Percentiles rank a stretch among this genome's conserved stretches.
Conservation (phyloP, 2,797 vertebrate genomes). For the Setipinna tenuifilis region DNA sequence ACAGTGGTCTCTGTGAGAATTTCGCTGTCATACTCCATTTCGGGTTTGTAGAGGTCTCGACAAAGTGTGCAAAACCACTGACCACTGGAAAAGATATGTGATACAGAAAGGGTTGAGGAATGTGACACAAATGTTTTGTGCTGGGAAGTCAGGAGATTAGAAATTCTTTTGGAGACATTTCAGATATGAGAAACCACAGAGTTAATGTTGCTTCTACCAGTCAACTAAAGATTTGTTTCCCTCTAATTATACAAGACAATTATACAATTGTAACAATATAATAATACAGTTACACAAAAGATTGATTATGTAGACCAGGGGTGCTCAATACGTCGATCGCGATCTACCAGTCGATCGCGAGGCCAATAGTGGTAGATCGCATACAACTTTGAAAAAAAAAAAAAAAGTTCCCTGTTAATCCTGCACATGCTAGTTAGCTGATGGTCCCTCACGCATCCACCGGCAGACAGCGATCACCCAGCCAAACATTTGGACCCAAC, state of each 20-base stretch:
- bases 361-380: no score
- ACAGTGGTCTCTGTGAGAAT: conserved; percentile 69
- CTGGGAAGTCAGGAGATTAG: neutral
- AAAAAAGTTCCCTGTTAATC: no score
- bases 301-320: neutral
- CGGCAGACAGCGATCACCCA: no score
- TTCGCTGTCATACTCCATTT: conserved; percentile 83
- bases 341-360: no score
- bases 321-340: no score
- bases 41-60: conserved; percentile 74
- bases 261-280: no score
- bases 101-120: conserved; percentile 31
- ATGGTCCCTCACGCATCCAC: no score
- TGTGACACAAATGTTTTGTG: neutral
- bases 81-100: conserved; percentile 68
- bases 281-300: neutral
- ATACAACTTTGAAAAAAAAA: no score
- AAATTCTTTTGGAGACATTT: neutral
- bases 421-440: no score
- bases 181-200: neutral
- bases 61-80: conserved; percentile 87
- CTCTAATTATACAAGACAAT: neutral
- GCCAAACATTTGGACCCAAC: no score
- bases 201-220: neutral
- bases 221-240: neutral